Evolutionary conservation across 2,797 vertebrate species (phyloP), one percentile per base, ranked within the genome.

Genomic region (Galagoides demidoff): DNA sequence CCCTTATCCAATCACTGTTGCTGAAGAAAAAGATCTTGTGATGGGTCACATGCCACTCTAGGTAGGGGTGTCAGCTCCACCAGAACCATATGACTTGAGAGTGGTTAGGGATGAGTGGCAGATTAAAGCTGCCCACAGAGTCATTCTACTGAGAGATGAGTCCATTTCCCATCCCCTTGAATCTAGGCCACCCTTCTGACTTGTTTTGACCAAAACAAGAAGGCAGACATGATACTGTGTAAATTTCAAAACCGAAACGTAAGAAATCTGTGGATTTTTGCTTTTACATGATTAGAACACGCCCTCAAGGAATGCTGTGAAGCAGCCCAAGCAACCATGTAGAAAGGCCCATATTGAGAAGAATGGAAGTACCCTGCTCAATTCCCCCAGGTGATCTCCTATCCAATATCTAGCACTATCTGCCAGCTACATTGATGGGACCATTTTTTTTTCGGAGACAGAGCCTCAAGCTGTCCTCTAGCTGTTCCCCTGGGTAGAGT

Each of bases 201-300:
- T 85, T 85, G 45, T 79, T 93, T 89, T 83, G 39, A 71, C 71
- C 31, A 16, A n/a, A 31, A 57, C 59, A 66, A 39, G 13, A 55
- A 31, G 8, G 20, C 91, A 17, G 61, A 71, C 8, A 22, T 52
- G 79, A 82, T 12, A 43, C 52, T 43, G 7, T 49, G 16, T 61
- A 73, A 45, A 91, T 92, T 78, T 93, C 31, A 63, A 95, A 37
- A n/a, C 52, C 82, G 52, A 39, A 6, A 43, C 64, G 88, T 88
- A 81, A 91, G 74, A 89, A 71, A 91, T 89, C 37, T 82, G 22
- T 55, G 45, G 45, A 76, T 77, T 49, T 49, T 73, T 76, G 66
- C 78, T 95, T 70, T 85, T 23, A 20, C 8, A 16, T 81, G 39
- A 43, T 91, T 81, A 85, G 31, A 82, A 76, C 17, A 43, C 12